phyloP scores from a whole-genome alignment of 2,113 vertebrate genomes.

The Ovis aries region DNA sequence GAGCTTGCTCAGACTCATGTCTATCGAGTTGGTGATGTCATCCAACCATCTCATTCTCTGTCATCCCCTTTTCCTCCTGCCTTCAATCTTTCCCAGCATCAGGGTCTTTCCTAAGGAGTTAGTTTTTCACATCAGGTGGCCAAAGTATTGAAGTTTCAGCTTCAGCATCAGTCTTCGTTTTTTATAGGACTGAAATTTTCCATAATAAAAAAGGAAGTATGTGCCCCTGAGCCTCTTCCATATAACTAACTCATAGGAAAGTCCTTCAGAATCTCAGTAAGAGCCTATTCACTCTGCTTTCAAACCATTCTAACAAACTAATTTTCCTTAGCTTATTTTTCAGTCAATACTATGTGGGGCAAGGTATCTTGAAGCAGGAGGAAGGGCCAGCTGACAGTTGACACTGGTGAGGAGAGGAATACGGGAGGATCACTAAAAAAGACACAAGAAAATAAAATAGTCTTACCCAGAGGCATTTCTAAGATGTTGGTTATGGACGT shows the following conservation, averaged over 20 bases:
- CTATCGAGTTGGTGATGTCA: background rate
- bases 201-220: background rate
- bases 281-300: background rate
- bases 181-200: background rate
- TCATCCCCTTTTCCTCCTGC: background rate
- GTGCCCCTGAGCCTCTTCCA: background rate
- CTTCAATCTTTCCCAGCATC: background rate
- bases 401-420: background rate
- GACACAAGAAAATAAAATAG: background rate
- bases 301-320: background rate
- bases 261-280: background rate
- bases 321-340: background rate
- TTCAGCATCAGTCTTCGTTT: background rate
- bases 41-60: background rate
- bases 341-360: too few relatives aligned
- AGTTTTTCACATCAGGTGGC: background rate
- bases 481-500: too few relatives aligned
- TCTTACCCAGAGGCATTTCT: background rate
- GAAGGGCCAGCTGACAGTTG: background rate
- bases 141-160: background rate
- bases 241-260: background rate
- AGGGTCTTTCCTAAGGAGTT: background rate
- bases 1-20: background rate
- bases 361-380: background rate
- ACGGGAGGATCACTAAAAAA: background rate